Conservation (phyloP, 2,113 vertebrate species). For the Dasyurus viverrinus region DNA sequence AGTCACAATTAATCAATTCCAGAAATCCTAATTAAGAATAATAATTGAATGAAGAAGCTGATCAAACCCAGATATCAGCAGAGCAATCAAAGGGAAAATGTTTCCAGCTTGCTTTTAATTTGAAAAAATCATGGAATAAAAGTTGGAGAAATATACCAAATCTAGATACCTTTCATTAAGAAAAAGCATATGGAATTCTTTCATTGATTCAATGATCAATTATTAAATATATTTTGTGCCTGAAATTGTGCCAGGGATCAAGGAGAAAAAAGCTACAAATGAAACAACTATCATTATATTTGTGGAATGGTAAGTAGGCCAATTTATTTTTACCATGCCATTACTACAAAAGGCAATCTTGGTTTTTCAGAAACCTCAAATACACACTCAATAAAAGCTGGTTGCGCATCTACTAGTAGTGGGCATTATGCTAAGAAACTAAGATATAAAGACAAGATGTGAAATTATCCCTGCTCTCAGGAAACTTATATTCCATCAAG, state of each 20-base stretch:
- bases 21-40: slow-evolving; percentile 1
- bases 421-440: background rate
- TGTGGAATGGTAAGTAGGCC: background rate
- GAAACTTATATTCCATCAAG: no score
- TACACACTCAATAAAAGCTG: background rate
- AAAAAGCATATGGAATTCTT: background rate
- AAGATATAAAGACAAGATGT: no score
- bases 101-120: background rate
- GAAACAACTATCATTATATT: background rate
- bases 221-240: background rate
- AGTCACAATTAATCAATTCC: background rate
- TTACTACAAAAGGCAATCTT: background rate
- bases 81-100: background rate
- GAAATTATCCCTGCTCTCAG: no score
- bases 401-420: background rate
- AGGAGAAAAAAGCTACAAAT: background rate
- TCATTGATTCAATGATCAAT: background rate
- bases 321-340: background rate
- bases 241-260: background rate
- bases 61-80: background rate
- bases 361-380: background rate
- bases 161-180: background rate
- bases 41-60: background rate
- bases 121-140: background rate
- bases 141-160: background rate